Evolutionary conservation across 92 coral and sea anemone genomes (phyloP).

Genomic region (Porites cylindrica): DNA sequence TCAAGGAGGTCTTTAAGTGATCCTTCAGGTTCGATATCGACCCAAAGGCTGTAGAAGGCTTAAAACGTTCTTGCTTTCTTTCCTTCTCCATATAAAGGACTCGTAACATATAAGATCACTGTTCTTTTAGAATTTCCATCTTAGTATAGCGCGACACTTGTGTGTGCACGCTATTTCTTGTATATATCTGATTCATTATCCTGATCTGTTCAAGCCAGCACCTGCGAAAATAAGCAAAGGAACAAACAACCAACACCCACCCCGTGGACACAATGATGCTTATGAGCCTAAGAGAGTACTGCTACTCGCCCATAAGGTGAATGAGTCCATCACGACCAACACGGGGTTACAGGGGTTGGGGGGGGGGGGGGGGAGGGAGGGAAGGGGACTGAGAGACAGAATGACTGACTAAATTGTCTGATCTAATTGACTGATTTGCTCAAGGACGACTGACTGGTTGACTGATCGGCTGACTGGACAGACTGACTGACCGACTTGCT

Average conservation of each 20-base stretch:
- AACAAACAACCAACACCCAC: constrained; percentile 5
- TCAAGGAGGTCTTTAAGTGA: constrained; percentile 14
- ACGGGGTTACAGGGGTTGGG: too few relatives aligned
- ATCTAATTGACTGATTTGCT: constrained; percentile 23
- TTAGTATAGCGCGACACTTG: constrained; percentile 12
- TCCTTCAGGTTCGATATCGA: not conserved
- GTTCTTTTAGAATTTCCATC: constrained; percentile 11
- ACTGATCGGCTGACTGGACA: not conserved
- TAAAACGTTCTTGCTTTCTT: not conserved
- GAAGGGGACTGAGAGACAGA: constrained; percentile 2
- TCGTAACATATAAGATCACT: not conserved
- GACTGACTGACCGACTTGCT: constrained; percentile 2
- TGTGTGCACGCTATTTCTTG: constrained; percentile 25
- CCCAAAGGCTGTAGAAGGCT: constrained; percentile 11
- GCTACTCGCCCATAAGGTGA: not conserved
- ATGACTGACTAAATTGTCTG: constrained; percentile 10
- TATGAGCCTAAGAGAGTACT: not conserved
- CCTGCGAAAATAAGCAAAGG: constrained; percentile 24
- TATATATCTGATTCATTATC: not conserved
- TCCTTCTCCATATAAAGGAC: not conserved
- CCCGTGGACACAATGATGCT: not conserved
- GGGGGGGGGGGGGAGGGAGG: too few relatives aligned
- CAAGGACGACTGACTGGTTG: constrained; percentile 23
- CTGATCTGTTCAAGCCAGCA: not conserved
- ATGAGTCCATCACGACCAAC: too few relatives aligned